These are phyloP conservation scores for Troides helena DNA, from an alignment of 2,888 invertebrate genomes.

Conservation along the genomic window DNA sequence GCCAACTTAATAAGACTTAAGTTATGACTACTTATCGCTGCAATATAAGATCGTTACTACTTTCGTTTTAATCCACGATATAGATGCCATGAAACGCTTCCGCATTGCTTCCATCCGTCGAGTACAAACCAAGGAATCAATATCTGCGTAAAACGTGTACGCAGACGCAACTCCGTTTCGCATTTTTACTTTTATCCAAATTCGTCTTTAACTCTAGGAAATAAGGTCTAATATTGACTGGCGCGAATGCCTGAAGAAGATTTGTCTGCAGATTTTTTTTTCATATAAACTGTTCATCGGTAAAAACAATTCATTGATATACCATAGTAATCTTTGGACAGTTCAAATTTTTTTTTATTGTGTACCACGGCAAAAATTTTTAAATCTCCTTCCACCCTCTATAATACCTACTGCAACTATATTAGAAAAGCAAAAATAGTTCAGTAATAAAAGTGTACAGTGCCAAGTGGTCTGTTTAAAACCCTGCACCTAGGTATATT, in stretches of 20 bases:
- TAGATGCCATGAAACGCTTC: not conserved
- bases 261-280: not conserved
- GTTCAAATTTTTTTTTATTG: no score
- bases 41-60: not conserved
- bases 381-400: no score
- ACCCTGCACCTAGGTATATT: not conserved
- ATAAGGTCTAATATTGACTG: not conserved
- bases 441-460: no score
- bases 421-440: no score
- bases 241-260: not conserved
- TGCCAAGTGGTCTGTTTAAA: not conserved
- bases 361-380: no score
- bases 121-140: not conserved
- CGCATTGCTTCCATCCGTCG: not conserved
- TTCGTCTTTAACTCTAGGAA: not conserved
- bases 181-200: not conserved
- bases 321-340: no score
- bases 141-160: not conserved
- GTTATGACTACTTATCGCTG: not conserved
- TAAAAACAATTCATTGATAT: no score
- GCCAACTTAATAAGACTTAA: no score
- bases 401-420: no score
- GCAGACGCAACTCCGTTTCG: not conserved
- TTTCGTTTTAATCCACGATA: not conserved
- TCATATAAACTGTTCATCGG: not conserved